Evolutionary conservation across 1,140 invertebrate genomes (phyloP), one percentile per base, ranked within the genome.

Genomic region (Camponotus floridanus): DNA sequence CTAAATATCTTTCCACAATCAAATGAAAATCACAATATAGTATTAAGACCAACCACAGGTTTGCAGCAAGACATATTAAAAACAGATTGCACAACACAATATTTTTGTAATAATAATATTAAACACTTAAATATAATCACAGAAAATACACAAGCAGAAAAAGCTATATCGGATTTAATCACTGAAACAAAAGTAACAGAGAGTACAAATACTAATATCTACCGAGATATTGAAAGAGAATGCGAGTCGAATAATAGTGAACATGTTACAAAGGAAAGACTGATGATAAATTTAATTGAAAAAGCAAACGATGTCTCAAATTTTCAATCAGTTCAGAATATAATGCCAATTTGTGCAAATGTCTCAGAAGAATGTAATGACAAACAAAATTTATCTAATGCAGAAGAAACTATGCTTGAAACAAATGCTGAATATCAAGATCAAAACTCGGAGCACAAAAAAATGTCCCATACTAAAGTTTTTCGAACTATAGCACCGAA

Each of bases 381-480:
- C 48, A 39, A 73, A 15, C 48, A 84, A 33, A 57, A 18, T 57
- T 11, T 26, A 7, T 39, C 18, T 15, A 51, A 65, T 3, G 2
- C 45, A 11, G 65, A 45, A 18, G 61, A 88, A 1, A 62, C 71
- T 62, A 48, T 42, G 42, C 62, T 48, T 9, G 33, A 45, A 26
- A 67, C 13, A n/a, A 73, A 57, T 36, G 36, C 31, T n/a, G 21
- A 65, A 70, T 67, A 39, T 51, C 51, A 67, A 48, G 36, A 87
- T 59, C 11, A 76, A 59, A 76, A 36, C 48, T 33, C 26, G n/a
- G 13, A 86, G n/a, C 33, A 89, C 1, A 51, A 51, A 21, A 55
- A 83, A n/a, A 76, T 88, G 74, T 71, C 90, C 2, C 88, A 92
- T 4, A 11, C 8, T 88, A 11, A 93, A 89, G 70, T 83, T 71